phyloP scores from a whole-genome alignment of 1,140 invertebrate genomes.

The Drosophila littoralis region DNA sequence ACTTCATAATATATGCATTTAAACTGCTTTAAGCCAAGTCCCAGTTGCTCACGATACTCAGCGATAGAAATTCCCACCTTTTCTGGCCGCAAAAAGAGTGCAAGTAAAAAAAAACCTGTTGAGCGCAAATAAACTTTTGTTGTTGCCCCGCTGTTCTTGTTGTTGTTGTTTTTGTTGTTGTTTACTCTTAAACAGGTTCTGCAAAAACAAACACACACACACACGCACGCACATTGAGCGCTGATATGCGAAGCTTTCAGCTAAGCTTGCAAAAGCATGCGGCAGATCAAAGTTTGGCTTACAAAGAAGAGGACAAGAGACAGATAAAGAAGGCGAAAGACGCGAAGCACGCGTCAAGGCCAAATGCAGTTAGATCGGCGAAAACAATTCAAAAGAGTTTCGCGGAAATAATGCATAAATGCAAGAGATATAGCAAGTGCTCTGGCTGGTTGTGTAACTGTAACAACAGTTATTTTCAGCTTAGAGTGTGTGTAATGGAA shows the following conservation, averaged over 20 bases:
- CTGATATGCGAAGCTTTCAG: constrained; percentile 57
- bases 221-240: constrained; percentile 20
- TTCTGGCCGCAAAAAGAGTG: constrained; percentile 8
- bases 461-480: constrained; percentile 52
- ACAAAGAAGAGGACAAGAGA: not conserved
- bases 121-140: constrained; percentile 59
- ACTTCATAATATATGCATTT: constrained; percentile 48
- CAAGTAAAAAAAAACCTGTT: constrained; percentile 64
- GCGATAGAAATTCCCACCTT: constrained; percentile 60
- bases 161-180: constrained; percentile 21
- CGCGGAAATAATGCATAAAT: constrained; percentile 42
- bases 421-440: constrained; percentile 28
- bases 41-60: constrained; percentile 1
- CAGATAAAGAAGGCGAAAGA: not conserved
- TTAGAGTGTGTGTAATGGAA: constrained; percentile 9
- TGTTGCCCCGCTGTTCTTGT: constrained; percentile 28
- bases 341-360: constrained; percentile 49
- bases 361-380: constrained; percentile 45
- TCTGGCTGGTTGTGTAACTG: constrained; percentile 48
- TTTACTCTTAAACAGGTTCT: constrained; percentile 62
- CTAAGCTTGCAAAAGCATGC: constrained; percentile 46
- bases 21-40: constrained; percentile 28
- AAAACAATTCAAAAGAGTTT: constrained; percentile 34
- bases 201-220: constrained; percentile 37
- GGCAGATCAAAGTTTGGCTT: constrained; percentile 15